Base-by-base conservation (phyloP, 2,113 vertebrate genomes). In the Empidonax alnorum region DNA sequence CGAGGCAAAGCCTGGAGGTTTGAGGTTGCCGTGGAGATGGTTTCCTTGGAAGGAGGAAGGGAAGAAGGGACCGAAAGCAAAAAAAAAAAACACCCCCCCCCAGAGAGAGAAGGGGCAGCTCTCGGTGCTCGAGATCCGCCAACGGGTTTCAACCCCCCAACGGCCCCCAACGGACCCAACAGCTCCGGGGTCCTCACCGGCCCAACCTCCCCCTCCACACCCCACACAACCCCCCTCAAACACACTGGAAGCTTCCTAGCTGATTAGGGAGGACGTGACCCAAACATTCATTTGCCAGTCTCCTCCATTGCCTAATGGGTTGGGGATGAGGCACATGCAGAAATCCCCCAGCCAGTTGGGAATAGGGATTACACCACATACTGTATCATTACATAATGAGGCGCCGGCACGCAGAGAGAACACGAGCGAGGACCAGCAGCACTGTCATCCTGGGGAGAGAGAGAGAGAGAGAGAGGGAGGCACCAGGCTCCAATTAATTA, bases 1-100 rank as follows among this genome's bases (percentile, higher is more conserved):
- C 1, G 7, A 95, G 95, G 63, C 81, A 87, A 3, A 89, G 76
- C 74, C 77, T 22, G 82, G 63, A 93, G 72, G 5, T 49, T 52
- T 17, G 77, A 67, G 93, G 94, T 96, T 96, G 89, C 90, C 90
- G n/a, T 92, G 89, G 96, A 92, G 95, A 96, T 93, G 77, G 90
- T 95, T 96, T 91, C 96, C 96, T 71, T 49, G 89, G 76, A 30
- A 91, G 42, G 84, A 91, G 42, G 84, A 31, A 84, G 61, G 91
- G 47, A 33, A 61, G 44, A 21, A 41, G 21, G 77, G 44, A 41
- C 10, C 3, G 28, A n/a, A 3, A 65, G 27, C 11, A 49, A 8
- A 12, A 41, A 39, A 49, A 8, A 12, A 41, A 39, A 41, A 12
- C 10, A 19, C 0, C 68, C n/a, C 5, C 0, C 23, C 39, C 39